These are phyloP conservation scores for Plotosus lineatus DNA, from an alignment of 2,113 vertebrate genomes.

Conservation along the genomic window DNA sequence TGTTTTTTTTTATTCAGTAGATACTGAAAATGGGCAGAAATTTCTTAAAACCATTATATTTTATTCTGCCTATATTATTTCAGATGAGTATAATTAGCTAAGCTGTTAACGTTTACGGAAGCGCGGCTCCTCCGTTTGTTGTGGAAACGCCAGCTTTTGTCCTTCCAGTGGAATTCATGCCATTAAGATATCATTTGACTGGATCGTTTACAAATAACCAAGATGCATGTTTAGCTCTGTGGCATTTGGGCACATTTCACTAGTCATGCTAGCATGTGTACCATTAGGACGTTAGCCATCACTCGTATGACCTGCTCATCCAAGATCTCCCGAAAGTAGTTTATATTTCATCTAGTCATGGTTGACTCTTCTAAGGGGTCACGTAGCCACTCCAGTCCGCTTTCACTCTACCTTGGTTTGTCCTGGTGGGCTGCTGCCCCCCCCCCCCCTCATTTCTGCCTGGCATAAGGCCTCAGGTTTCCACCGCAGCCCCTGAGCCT, in stretches of 20 bases:
- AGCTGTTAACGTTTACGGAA: too few relatives aligned
- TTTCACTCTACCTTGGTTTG: conserved; percentile 39
- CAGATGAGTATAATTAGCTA: too few relatives aligned
- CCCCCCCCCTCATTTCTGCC: conserved; percentile 32
- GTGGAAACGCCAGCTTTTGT: neutral
- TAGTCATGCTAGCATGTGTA: neutral
- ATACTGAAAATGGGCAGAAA: conserved; percentile 41
- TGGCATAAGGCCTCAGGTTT: conserved; percentile 71
- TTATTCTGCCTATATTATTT: conserved; percentile 24
- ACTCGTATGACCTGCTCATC: neutral
- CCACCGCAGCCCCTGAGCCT: conserved; percentile 63
- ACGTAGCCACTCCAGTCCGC: conserved; percentile 47
- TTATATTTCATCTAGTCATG: neutral
- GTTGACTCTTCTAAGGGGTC: conserved; percentile 38
- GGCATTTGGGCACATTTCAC: neutral
- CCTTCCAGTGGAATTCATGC: conserved; percentile 37
- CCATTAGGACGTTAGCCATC: neutral
- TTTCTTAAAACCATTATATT: neutral
- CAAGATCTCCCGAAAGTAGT: neutral
- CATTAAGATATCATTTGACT: conserved; percentile 35
- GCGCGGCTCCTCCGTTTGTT: too few relatives aligned
- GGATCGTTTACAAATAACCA: conserved; percentile 35
- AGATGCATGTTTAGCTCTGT: neutral
- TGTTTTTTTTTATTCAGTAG: conserved; percentile 46
- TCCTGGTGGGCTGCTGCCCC: conserved; percentile 54